Evolutionary conservation across 2,888 invertebrate genomes (phyloP).

Genomic region (Diabrotica balteata): DNA sequence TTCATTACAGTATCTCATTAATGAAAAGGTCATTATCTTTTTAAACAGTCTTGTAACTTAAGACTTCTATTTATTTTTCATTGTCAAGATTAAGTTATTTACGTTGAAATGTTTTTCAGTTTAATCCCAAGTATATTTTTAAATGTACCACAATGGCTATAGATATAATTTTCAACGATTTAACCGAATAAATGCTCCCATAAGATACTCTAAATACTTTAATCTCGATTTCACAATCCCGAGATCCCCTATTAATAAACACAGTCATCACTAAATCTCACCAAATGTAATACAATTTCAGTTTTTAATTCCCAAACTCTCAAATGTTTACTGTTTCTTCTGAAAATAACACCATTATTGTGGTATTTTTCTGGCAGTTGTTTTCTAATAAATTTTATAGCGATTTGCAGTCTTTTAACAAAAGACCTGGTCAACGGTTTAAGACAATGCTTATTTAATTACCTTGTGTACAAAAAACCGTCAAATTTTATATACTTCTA

Average conservation of each 20-base stretch:
- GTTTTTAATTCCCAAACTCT: conserved; percentile 30
- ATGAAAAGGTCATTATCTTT: too few species aligned
- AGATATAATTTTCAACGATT: conserved; percentile 7
- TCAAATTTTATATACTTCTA: too few species aligned
- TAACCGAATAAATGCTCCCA: conserved; percentile 7
- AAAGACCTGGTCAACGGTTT: conserved; percentile 10
- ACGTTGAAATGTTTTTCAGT: conserved; percentile 12
- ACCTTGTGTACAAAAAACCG: too few species aligned
- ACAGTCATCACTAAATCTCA: conserved; percentile 26
- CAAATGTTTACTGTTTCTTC: conserved; percentile 34
- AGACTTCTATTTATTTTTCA: background rate
- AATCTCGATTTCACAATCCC: conserved; percentile 28
- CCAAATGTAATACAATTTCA: conserved; percentile 31
- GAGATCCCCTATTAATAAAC: conserved; percentile 34
- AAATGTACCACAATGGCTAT: conserved; percentile 7
- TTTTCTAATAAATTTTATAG: conserved; percentile 30
- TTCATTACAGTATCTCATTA: too few species aligned
- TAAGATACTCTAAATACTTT: conserved; percentile 17
- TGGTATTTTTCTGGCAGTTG: conserved; percentile 32
- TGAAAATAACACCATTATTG: conserved; percentile 37
- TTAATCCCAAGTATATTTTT: conserved; percentile 16
- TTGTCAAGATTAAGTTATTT: conserved; percentile 7
- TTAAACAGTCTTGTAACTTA: too few species aligned
- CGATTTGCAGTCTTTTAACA: conserved; percentile 13
- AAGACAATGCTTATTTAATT: too few species aligned